These are phyloP conservation scores for Troides oblongomaculatus DNA, from an alignment of 2,888 invertebrate genomes.

Conservation along the genomic window DNA sequence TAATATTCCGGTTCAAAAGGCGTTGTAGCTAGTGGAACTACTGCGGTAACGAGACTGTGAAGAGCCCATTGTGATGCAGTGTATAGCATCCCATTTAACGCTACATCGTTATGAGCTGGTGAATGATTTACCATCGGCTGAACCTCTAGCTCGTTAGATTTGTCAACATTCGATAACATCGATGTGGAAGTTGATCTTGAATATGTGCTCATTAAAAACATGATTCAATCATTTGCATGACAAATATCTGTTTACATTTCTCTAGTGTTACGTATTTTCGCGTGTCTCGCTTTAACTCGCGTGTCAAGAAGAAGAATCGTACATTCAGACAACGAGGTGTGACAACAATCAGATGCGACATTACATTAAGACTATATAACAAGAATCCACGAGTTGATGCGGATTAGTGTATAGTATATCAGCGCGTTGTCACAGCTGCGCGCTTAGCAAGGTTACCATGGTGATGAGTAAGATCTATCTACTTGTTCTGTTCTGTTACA, in stretches of 20 bases:
- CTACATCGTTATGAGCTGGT: too few species aligned
- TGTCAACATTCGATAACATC: too few species aligned
- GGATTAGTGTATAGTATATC: conserved; percentile 31
- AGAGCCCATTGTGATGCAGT: too few species aligned
- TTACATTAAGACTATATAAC: conserved; percentile 39
- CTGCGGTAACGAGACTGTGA: too few species aligned
- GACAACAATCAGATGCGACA: conserved; percentile 32
- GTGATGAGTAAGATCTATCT: conserved; percentile 34
- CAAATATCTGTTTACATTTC: neutral
- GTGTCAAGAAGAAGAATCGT: neutral
- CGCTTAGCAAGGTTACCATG: neutral
- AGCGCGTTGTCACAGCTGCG: neutral
- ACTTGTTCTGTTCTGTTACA: conserved; percentile 39
- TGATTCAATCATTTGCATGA: neutral
- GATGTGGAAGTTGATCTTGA: neutral
- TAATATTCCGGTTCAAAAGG: too few species aligned
- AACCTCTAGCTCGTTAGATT: too few species aligned
- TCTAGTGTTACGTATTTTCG: neutral
- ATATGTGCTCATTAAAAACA: neutral
- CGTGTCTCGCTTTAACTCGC: neutral
- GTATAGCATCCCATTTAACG: too few species aligned
- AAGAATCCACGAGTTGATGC: conserved; percentile 32
- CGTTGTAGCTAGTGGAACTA: too few species aligned
- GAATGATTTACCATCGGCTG: too few species aligned
- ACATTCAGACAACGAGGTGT: neutral